Evolutionary conservation across 2,113 vertebrate genomes (phyloP).

Genomic region (Phyllostomus discolor): DNA sequence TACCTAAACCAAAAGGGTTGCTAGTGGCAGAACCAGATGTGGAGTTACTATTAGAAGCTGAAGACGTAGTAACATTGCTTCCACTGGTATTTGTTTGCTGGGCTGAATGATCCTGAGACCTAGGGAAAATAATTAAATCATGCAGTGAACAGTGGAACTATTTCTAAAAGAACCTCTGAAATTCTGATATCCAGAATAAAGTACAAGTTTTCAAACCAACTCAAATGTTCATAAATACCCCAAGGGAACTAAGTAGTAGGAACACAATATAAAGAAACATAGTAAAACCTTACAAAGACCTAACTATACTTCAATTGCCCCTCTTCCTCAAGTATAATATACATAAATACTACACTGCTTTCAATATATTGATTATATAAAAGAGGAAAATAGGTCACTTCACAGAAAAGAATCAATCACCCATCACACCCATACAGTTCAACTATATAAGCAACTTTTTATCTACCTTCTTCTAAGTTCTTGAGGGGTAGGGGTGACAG

Average conservation of each 20-base stretch:
- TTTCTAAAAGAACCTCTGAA: slow-evolving; percentile 38
- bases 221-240: neutral
- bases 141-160: neutral
- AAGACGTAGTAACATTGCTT: slow-evolving; percentile 75
- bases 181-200: slow-evolving; percentile 24
- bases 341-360: neutral
- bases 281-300: neutral
- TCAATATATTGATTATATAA: neutral
- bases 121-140: slow-evolving; percentile 63
- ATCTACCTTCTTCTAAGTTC: neutral
- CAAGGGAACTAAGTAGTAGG: neutral
- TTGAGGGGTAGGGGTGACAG: neutral
- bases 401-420: neutral
- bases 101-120: slow-evolving; percentile 81
- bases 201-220: neutral
- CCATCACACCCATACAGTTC: neutral
- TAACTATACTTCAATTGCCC: neutral
- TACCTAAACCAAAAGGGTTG: slow-evolving; percentile 84
- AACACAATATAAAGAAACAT: neutral
- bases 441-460: neutral
- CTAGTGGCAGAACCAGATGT: slow-evolving; percentile 79
- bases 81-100: slow-evolving; percentile 78
- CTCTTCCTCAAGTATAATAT: neutral
- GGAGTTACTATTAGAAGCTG: slow-evolving; percentile 80
- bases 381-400: neutral